Percentiles rank a stretch among this genome's conserved stretches.
phyloP scores from a whole-genome alignment of 2,888 invertebrate genomes.

The Oxyteleia sp. region DNA sequence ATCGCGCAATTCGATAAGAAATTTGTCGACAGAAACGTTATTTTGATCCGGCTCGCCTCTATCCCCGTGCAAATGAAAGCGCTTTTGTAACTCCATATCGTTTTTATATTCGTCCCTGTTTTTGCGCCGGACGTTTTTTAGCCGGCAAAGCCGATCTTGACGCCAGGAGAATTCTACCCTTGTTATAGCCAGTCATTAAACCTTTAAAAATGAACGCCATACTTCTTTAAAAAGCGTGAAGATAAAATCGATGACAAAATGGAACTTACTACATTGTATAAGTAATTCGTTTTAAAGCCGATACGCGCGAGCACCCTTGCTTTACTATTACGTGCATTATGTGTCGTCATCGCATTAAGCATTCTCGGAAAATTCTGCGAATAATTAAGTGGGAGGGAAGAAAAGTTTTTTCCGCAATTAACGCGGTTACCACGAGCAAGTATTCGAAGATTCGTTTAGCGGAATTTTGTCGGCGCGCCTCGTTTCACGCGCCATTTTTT shows the following conservation, averaged over 20 bases:
- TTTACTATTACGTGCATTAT: too few species aligned
- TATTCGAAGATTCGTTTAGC: too few species aligned
- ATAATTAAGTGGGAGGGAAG: too few species aligned
- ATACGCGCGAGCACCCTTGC: too few species aligned
- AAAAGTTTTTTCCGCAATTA: too few species aligned
- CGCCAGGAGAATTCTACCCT: constrained; percentile 23
- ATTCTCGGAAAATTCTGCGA: too few species aligned
- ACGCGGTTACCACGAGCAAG: too few species aligned
- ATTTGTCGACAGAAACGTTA: not conserved
- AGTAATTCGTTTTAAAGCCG: too few species aligned
- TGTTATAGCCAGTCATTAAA: constrained; percentile 44
- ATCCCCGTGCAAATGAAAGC: constrained; percentile 26
- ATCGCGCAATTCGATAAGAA: not conserved
- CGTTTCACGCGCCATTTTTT: too few species aligned
- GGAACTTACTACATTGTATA: constrained; percentile 44
- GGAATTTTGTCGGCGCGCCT: too few species aligned
- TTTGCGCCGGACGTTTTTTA: constrained; percentile 19
- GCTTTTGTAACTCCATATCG: constrained; percentile 44
- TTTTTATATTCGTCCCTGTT: constrained; percentile 40
- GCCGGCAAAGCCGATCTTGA: constrained; percentile 33
- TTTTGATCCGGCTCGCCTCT: not conserved
- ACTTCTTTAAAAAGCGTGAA: constrained; percentile 43
- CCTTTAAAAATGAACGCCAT: constrained; percentile 45
- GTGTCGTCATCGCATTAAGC: too few species aligned
- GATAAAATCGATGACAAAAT: constrained; percentile 61